These are phyloP conservation scores for Marcusenius ussheri DNA, from an alignment of 2,113 vertebrate genomes.

Conservation along the genomic window DNA sequence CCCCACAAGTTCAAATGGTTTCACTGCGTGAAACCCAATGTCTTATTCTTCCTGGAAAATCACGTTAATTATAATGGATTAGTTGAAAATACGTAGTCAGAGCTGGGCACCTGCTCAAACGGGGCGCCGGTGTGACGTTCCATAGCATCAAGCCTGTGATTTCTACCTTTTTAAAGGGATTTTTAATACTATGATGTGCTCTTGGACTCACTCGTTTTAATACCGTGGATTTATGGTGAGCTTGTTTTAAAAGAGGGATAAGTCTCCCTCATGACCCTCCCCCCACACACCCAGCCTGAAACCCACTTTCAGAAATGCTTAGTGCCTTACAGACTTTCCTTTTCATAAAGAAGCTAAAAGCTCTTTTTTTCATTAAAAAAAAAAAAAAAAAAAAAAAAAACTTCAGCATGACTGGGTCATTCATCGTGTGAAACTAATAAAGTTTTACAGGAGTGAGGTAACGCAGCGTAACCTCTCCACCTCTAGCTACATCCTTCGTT, in stretches of 20 bases:
- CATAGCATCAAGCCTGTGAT: neutral
- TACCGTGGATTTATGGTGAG: constrained; percentile 29
- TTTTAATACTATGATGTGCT: neutral
- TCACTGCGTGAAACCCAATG: neutral
- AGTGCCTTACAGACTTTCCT: constrained; percentile 24
- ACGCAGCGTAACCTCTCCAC: neutral
- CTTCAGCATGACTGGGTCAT: constrained; percentile 38
- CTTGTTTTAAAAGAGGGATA: constrained; percentile 28
- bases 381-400: constrained; percentile 18
- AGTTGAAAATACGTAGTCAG: constrained; percentile 23
- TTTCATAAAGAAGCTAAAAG: constrained; percentile 21
- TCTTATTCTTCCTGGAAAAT: constrained; percentile 12
- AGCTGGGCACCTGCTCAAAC: constrained; percentile 27
- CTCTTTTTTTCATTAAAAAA: constrained; percentile 25
- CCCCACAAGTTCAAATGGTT: neutral
- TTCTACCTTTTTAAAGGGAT: constrained; percentile 11
- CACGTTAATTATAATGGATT: constrained; percentile 35
- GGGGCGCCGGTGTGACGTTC: neutral
- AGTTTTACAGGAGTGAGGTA: constrained; percentile 27
- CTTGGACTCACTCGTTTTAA: constrained; percentile 25
- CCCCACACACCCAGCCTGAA: neutral
- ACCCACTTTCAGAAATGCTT: constrained; percentile 29
- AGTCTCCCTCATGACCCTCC: neutral
- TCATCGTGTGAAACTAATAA: constrained; percentile 37
- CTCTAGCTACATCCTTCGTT: neutral